phyloP scores from a whole-genome alignment of 2,797 vertebrate genomes.

The Acipenser transmontanus region DNA sequence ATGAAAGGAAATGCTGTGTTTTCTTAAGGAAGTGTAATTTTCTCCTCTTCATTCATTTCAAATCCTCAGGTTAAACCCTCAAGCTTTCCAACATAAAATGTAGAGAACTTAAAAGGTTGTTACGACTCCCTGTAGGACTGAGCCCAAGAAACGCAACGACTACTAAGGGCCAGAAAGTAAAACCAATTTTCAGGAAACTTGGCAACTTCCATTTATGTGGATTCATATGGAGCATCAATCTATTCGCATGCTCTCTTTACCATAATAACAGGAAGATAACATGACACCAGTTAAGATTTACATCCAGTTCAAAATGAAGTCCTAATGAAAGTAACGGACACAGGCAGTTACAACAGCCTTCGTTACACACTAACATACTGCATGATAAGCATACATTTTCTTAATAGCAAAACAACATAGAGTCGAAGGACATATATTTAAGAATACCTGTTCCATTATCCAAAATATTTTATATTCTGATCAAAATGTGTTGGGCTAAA shows the following conservation, averaged over 20 bases:
- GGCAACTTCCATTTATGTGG: constrained; percentile 48
- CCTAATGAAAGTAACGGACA: too few relatives aligned
- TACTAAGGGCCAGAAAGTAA: constrained; percentile 69
- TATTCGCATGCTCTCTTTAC: constrained; percentile 21
- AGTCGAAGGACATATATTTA: too few relatives aligned
- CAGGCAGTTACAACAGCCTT: too few relatives aligned
- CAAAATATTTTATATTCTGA: too few relatives aligned
- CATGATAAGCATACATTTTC: too few relatives aligned
- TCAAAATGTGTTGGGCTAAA: too few relatives aligned
- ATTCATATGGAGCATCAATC: constrained; percentile 71
- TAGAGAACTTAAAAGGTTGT: constrained; percentile 72
- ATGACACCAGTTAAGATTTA: too few relatives aligned
- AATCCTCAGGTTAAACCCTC: constrained; percentile 76
- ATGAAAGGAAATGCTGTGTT: constrained; percentile 88
- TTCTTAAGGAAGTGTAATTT: constrained; percentile 93
- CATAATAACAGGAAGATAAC: too few relatives aligned
- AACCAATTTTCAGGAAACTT: constrained; percentile 63
- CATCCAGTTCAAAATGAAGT: too few relatives aligned
- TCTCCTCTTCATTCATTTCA: constrained; percentile 84
- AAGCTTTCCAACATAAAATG: constrained; percentile 75
- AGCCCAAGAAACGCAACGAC: constrained; percentile 56
- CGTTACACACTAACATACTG: too few relatives aligned
- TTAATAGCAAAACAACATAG: too few relatives aligned
- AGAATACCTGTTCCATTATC: too few relatives aligned
- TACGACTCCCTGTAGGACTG: constrained; percentile 73